These are phyloP conservation scores for Conus betulinus DNA, from an alignment of 1,140 invertebrate genomes.

Conservation along the genomic window DNA sequence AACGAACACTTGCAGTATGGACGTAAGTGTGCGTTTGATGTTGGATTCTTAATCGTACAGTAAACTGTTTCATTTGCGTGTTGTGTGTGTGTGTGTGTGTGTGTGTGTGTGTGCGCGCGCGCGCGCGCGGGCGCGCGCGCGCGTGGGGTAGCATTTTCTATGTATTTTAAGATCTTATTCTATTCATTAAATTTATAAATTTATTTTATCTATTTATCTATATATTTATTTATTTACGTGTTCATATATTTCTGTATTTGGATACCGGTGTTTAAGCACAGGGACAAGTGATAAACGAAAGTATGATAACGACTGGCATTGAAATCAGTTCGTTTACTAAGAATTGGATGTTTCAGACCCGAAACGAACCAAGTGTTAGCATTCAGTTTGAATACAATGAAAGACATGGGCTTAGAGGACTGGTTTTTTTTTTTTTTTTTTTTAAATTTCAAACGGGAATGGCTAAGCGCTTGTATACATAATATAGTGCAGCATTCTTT, in stretches of 20 bases:
- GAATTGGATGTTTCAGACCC: too few species aligned
- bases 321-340: too few species aligned
- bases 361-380: too few species aligned
- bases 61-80: neutral
- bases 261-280: too few species aligned
- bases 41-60: neutral
- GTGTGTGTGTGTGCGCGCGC: too few species aligned
- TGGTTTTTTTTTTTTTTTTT: neutral
- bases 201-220: too few species aligned
- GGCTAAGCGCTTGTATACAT: neutral
- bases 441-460: neutral
- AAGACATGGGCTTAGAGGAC: neutral
- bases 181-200: too few species aligned
- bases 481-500: constrained; percentile 10
- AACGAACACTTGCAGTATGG: constrained; percentile 57
- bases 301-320: too few species aligned
- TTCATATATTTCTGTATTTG: too few species aligned
- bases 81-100: too few species aligned
- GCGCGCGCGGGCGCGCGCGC: neutral
- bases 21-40: constrained; percentile 32
- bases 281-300: too few species aligned
- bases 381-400: neutral
- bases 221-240: too few species aligned
- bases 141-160: neutral
- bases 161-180: neutral